Evolutionary conservation across 2,888 invertebrate genomes (phyloP), one percentile per base, ranked within the genome.

Genomic region (Leptinotarsa haldemani): DNA sequence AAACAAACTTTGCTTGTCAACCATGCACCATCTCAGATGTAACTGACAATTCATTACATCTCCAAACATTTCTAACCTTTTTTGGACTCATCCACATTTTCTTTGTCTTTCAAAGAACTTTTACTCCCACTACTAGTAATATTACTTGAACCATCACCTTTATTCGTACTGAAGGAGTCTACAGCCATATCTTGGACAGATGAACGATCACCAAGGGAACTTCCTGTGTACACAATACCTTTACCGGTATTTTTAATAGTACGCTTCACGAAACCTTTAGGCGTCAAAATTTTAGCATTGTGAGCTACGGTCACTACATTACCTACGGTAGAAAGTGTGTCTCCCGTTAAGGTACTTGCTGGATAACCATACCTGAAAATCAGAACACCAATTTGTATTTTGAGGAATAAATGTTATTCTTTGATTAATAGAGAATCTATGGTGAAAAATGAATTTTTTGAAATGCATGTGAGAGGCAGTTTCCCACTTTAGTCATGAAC

Each of bases 261-360:
- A 74, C 88, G 87, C 81, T 92, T 93, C 22, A 90, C 91, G 20
- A 93, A 85, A 2, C 92, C 91, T 85, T 92, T 93, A 12, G 93
- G 91, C 4, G 92, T 93, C 5, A 94, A 88, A 77, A 91, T 89
- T 83, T 90, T 90, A 0, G 92, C 88, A 86, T 93, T 93, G 80
- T 91, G 89, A 40, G 91, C 91, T 2, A 94, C 90, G 80, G 90
- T 87, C 50, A 91, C 91, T 0, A 92, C 89, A 86, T 95, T 94
- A 12, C 94, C 94, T 5, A 93, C 90, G 0, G 94, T 90, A 80
- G 91, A 90, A 64, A 94, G 88, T 0, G 93, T 91, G 81, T 92
- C 90, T 64, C 90, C 90, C 0, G 94, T 91, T 4, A 93, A 88
- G 75, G 88, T 88, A 1, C 93, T 92, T 40, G 92, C 93, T 18